Conservation (phyloP, 2,797 vertebrate species). For the Artibeus jamaicensis region DNA sequence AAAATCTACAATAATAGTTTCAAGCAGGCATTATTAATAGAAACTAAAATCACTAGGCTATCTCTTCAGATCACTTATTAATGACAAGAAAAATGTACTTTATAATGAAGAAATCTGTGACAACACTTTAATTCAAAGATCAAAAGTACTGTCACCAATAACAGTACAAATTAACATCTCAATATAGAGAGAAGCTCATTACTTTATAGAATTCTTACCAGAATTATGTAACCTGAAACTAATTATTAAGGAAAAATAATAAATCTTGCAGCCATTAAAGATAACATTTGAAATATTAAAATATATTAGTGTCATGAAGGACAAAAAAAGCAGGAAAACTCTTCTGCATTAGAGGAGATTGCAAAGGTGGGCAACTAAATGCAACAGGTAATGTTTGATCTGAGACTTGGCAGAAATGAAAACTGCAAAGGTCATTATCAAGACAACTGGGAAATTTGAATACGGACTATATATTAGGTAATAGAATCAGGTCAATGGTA, state of each 20-base stretch:
- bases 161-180: neutral
- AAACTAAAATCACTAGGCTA: neutral
- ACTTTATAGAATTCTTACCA: neutral
- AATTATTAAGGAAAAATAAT: neutral
- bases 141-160: neutral
- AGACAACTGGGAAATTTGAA: neutral
- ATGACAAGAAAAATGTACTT: neutral
- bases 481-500: neutral
- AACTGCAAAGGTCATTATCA: neutral
- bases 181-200: neutral
- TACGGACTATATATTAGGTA: neutral
- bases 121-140: neutral
- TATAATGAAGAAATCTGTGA: neutral
- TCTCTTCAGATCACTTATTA: neutral
- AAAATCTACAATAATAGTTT: neutral
- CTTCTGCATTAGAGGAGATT: neutral
- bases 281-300: neutral
- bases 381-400: neutral
- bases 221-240: neutral
- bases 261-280: neutral
- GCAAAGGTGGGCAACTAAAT: neutral
- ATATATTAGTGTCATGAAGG: neutral
- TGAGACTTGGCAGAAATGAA: neutral
- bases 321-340: neutral
- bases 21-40: neutral